Evolutionary conservation across 2,797 vertebrate species (phyloP).

Genomic region (Pitangus sulphuratus): DNA sequence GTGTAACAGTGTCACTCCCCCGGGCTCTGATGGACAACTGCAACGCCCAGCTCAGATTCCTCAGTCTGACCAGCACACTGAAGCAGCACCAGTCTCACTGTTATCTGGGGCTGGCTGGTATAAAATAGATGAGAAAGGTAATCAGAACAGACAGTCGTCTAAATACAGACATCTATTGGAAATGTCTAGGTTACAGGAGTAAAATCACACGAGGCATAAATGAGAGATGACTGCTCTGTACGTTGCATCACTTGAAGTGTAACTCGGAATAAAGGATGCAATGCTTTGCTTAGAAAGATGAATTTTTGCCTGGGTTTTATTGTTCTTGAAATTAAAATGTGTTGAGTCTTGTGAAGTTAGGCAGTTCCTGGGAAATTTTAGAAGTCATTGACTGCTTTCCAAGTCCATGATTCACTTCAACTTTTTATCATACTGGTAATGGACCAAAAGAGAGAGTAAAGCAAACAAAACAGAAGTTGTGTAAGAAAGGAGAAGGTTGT

Average conservation of each 20-base stretch:
- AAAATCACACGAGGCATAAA: not conserved
- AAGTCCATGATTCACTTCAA: not conserved
- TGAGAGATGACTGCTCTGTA: not conserved
- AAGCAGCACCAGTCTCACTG: not conserved
- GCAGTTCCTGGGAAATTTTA: not conserved
- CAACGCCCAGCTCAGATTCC: not conserved
- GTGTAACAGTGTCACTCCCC: not conserved
- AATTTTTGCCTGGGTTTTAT: not conserved
- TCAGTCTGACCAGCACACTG: not conserved
- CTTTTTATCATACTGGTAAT: not conserved
- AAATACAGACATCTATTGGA: not conserved
- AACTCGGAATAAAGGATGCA: not conserved
- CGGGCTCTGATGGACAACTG: not conserved
- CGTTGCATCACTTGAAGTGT: not conserved
- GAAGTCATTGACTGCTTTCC: not conserved
- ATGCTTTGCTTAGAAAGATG: not conserved
- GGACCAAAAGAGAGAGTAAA: not conserved
- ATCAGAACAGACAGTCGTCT: not conserved
- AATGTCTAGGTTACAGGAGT: not conserved
- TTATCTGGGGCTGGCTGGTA: not conserved
- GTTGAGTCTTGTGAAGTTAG: not conserved
- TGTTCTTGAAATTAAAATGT: conserved; percentile 1
- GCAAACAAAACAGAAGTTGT: not conserved
- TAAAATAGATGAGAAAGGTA: not conserved
- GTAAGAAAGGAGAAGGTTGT: not conserved